Base-by-base conservation (phyloP, 2,888 invertebrate species). In the Elmis aenea region DNA sequence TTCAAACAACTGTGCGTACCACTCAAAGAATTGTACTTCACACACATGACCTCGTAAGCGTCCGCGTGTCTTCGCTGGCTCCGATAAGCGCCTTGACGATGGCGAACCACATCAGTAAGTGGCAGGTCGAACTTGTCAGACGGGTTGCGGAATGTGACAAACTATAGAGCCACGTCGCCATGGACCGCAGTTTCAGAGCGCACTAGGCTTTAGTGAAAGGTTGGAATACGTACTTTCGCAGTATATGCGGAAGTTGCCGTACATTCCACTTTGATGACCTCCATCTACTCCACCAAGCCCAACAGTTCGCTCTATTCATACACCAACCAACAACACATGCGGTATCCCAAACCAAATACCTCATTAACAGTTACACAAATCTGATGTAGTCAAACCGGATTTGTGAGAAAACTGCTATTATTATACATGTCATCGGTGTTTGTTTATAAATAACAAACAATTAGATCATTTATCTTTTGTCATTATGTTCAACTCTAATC, bases 1-100 rank as follows among this genome's bases (percentile, higher is more conserved):
- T 58, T 60, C 61, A 62, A 64, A 63, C 62, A 64, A 62, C 62
- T 64, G 62, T 61, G 58, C 59, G 58, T 58, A 54, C 55, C 54
- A 55, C 59, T 62, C 56, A 62, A 56, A 53, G 56, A 61, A 57
- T 60, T 61, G 61, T 61, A 63, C 61, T 62, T 59, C 57, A 56
- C 55, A 58, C 54, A 59, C 54, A 52, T 62, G 64, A 63, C 63
- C 62, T 62, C 65, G 64, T 59, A 62, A 51, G 46, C 48, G 56
- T 58, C 61, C 66, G 64, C 61, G 55, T 52, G 51, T 57, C 61
- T 59, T 62, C 64, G 64, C 40, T 38, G 38, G 24, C 27, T 32
- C 37, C 41, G 37, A 43, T 41, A 42, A 38, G 28, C 27, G 35
- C 40, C 34, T 32, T 31, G 38, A 42, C 41, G 39, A 25, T 32